Evolutionary conservation across 2,888 invertebrate species (phyloP), one percentile per base, ranked within the genome.

Genomic region (Meandrusa payeni): DNA sequence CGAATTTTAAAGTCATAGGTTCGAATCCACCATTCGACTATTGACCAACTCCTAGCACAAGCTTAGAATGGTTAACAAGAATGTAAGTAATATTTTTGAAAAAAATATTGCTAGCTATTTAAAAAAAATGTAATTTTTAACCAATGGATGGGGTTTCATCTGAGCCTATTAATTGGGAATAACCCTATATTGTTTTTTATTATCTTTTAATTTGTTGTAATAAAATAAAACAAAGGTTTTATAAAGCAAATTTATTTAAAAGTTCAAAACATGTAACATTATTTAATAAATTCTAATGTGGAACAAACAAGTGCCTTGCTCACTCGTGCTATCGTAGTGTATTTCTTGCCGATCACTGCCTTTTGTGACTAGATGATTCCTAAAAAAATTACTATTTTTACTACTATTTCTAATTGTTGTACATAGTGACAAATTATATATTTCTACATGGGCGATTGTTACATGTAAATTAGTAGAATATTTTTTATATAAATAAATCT

Each of bases 331-430:
- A 40, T 39, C 49, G 54, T 52, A 50, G 64, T 63, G 74, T 65
- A 62, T 65, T 58, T 62, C 62, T 61, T 57, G 58, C 57, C 44
- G 33, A 39, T 12, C 33, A 39, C 39, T 42, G 50, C 54, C 52
- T 29, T 26, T 54, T 55, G 50, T 39, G 59, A 59, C 57, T 69
- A 69, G 57, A 69, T 60, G 69, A 76, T 83, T 85, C 83, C 78
- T 83, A 82, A 76, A 76, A 66, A 77, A 70, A 70, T 67, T 67
- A 78, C 78, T 86, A 85, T 86, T 85, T 81, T 86, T 83, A 80
- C 73, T 78, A 79, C 75, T 72, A 76, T 80, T 76, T 81, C 77
- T 81, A 82, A 69, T 75, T 75, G 53, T 60, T 80, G 79, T 83
- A 82, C 66, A 81, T 81, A 82, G 61, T 76, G 67, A 76, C 65